These are phyloP conservation scores for Drosophila pruinosa DNA, from an alignment of 1,140 invertebrate species.

Conservation along the genomic window DNA sequence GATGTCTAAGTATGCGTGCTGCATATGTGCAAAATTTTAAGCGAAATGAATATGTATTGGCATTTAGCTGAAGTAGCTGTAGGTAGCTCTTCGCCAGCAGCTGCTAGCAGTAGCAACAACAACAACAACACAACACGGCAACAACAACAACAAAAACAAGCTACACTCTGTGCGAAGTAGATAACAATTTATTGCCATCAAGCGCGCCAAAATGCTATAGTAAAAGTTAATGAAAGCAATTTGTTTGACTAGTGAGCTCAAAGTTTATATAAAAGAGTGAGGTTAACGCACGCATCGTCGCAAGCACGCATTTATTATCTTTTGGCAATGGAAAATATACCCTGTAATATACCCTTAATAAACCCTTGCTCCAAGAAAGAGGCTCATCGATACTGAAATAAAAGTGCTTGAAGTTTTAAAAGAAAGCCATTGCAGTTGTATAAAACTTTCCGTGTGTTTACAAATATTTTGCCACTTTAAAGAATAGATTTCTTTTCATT, in stretches of 20 bases:
- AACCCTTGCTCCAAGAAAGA: background rate
- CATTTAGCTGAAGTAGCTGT: slow-evolving; percentile 74
- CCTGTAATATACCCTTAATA: background rate
- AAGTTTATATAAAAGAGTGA: slow-evolving; percentile 12
- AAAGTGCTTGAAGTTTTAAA: background rate
- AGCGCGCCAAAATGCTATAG: slow-evolving; percentile 74
- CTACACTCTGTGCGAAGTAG: slow-evolving; percentile 45
- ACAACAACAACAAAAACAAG: slow-evolving; percentile 23
- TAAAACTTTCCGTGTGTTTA: too few species aligned
- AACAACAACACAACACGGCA: slow-evolving; percentile 39
- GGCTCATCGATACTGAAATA: too few species aligned
- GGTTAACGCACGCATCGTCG: slow-evolving; percentile 1
- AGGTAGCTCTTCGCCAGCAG: slow-evolving; percentile 39
- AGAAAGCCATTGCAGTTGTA: too few species aligned
- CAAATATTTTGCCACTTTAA: too few species aligned
- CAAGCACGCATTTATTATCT: background rate
- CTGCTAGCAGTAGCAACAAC: slow-evolving; percentile 34
- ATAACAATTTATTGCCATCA: slow-evolving; percentile 76
- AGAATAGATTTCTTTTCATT: too few species aligned
- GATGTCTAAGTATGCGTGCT: slow-evolving; percentile 30
- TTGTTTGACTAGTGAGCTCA: slow-evolving; percentile 55
- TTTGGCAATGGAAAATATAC: background rate
- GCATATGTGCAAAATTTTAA: slow-evolving; percentile 79
- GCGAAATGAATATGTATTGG: slow-evolving; percentile 79
- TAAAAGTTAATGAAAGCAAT: slow-evolving; percentile 81